Conservation (phyloP, 64 coral and sea anemone species). For the Stylophora pistillata region DNA sequence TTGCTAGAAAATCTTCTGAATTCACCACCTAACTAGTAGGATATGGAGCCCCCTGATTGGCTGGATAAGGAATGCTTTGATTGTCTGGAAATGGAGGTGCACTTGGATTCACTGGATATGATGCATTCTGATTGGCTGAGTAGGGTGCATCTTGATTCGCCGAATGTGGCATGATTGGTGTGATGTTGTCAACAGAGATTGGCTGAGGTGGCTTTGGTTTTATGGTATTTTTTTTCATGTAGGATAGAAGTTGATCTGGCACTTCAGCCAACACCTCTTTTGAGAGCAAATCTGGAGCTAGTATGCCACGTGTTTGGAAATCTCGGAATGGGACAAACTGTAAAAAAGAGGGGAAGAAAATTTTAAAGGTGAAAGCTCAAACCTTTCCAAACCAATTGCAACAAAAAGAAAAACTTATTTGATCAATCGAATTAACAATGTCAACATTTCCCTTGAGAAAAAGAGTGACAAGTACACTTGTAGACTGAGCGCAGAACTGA, state of each 20-base stretch:
- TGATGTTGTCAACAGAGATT: slow-evolving; percentile 17
- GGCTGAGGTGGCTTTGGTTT: slow-evolving; percentile 65
- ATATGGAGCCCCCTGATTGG: slow-evolving; percentile 11
- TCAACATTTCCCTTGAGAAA: not conserved
- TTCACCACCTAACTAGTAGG: slow-evolving; percentile 15
- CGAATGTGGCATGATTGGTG: slow-evolving; percentile 25
- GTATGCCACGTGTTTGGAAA: slow-evolving; percentile 65
- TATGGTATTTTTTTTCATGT: slow-evolving; percentile 60
- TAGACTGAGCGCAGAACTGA: too few relatives aligned
- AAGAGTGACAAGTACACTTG: too few relatives aligned
- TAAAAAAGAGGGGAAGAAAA: slow-evolving; percentile 39
- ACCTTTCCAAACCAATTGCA: not conserved
- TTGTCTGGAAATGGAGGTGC: slow-evolving; percentile 34
- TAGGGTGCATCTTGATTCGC: slow-evolving; percentile 58
- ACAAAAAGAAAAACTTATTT: not conserved
- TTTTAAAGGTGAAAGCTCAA: not conserved
- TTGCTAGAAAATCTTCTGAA: not conserved
- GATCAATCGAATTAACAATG: not conserved
- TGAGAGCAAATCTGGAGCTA: slow-evolving; percentile 76
- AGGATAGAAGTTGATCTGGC: slow-evolving; percentile 78
- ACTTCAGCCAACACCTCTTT: slow-evolving; percentile 93
- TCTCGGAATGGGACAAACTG: slow-evolving; percentile 96
- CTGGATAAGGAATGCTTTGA: slow-evolving; percentile 37
- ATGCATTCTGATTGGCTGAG: slow-evolving; percentile 41
- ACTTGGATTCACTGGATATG: slow-evolving; percentile 47